phyloP scores from a whole-genome alignment of 2,888 invertebrate species.

The Folsomia manolachei region DNA sequence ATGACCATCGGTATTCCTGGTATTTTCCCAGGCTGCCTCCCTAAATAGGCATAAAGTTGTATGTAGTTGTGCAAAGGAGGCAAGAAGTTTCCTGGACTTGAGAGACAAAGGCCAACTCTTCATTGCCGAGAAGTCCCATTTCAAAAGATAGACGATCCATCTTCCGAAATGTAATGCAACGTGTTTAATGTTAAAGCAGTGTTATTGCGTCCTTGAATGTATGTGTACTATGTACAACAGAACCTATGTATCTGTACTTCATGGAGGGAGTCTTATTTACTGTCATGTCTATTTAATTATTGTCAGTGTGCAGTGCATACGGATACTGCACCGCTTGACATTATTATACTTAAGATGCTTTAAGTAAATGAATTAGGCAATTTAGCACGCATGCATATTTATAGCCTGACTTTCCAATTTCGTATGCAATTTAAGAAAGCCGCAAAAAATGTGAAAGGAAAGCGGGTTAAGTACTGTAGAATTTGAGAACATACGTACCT shows the following conservation, averaged over 20 bases:
- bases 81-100: not conserved
- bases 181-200: not conserved
- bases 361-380: not conserved
- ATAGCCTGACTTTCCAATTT: no score
- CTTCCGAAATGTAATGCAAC: not conserved
- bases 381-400: not conserved
- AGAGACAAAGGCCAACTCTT: not conserved
- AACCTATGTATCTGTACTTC: no score
- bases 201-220: no score
- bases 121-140: not conserved
- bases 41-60: conserved; percentile 44
- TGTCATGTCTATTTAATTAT: not conserved
- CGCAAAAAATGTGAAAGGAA: conserved; percentile 1
- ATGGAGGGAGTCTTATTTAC: not conserved
- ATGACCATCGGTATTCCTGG: conserved; percentile 46
- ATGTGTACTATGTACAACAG: no score
- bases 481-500: conserved; percentile 28
- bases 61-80: not conserved
- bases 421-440: no score
- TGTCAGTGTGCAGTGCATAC: no score
- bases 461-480: not conserved
- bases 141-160: not conserved
- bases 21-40: conserved; percentile 49
- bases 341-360: not conserved
- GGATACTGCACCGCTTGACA: no score